These are phyloP conservation scores for Drosophila albomicans DNA, from an alignment of 1,140 invertebrate species.

Conservation along the genomic window DNA sequence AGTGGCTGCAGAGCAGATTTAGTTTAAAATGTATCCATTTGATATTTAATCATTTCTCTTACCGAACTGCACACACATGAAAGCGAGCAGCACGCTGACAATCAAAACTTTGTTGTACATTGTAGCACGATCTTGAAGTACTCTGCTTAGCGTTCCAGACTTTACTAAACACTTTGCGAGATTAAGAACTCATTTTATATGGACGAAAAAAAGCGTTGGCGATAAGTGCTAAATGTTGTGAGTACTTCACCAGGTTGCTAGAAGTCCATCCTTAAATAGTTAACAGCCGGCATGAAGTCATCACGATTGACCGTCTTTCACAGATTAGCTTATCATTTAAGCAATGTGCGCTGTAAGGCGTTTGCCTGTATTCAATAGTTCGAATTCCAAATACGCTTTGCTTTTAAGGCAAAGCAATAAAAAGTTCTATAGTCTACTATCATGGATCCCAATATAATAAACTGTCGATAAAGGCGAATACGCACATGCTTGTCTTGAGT, in stretches of 20 bases:
- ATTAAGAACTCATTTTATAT: not conserved
- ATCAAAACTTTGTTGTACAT: constrained; percentile 54
- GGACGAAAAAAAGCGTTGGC: not conserved
- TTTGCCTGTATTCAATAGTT: not conserved
- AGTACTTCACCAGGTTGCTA: not conserved
- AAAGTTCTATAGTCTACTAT: too few species aligned
- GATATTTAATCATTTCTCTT: constrained; percentile 3
- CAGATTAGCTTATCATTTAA: constrained; percentile 9
- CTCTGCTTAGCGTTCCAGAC: not conserved
- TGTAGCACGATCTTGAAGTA: not conserved
- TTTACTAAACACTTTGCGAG: not conserved
- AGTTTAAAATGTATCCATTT: not conserved
- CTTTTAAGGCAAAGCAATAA: not conserved
- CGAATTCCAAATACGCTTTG: not conserved
- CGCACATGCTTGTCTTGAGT: too few species aligned
- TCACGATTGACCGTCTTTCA: not conserved
- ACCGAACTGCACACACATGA: constrained; percentile 58
- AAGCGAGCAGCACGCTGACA: constrained; percentile 41
- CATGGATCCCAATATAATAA: too few species aligned
- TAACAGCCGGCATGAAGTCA: not conserved
- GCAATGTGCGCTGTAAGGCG: not conserved
- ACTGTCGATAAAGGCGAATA: too few species aligned
- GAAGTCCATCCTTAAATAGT: not conserved
- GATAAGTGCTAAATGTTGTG: not conserved
- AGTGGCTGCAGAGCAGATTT: constrained; percentile 17